A percentile compares a stretch with the other conserved stretches of the same genome.
phyloP scores from a whole-genome alignment of 2,797 vertebrate species.

The Glyptemys insculpta region DNA sequence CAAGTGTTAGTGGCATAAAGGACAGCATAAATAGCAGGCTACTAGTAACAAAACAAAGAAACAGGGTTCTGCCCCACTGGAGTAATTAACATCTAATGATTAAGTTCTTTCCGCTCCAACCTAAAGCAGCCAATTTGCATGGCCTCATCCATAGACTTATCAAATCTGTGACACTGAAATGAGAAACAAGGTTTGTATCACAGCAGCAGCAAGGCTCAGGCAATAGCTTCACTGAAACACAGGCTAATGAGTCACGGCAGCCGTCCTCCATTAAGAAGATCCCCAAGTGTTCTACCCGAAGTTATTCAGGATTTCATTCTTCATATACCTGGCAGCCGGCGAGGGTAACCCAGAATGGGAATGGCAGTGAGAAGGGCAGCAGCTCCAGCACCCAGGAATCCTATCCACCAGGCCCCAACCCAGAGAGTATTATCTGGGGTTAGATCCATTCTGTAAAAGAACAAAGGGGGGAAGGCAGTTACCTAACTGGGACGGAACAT shows the following conservation, averaged over 20 bases:
- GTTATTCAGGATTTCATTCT: neutral
- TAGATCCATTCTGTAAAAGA: conserved; percentile 84
- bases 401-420: conserved; percentile 98
- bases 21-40: neutral
- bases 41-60: neutral
- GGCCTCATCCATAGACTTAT: neutral
- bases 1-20: no score
- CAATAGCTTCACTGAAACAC: no score
- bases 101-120: neutral
- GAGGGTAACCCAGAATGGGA: conserved; percentile 94
- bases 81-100: neutral
- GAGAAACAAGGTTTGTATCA: neutral
- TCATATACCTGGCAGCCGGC: conserved; percentile 90
- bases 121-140: neutral
- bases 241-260: neutral
- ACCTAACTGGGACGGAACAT: neutral
- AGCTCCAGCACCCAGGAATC: conserved; percentile 90
- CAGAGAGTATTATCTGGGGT: conserved; percentile 91
- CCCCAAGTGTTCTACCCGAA: neutral
- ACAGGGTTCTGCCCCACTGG: neutral
- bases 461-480: neutral
- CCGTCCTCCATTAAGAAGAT: rapidly evolving
- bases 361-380: conserved; percentile 88
- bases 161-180: no score
- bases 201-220: neutral